Evolutionary conservation across 2,888 invertebrate species (phyloP).

Genomic region (Agonopterix heracliana): DNA sequence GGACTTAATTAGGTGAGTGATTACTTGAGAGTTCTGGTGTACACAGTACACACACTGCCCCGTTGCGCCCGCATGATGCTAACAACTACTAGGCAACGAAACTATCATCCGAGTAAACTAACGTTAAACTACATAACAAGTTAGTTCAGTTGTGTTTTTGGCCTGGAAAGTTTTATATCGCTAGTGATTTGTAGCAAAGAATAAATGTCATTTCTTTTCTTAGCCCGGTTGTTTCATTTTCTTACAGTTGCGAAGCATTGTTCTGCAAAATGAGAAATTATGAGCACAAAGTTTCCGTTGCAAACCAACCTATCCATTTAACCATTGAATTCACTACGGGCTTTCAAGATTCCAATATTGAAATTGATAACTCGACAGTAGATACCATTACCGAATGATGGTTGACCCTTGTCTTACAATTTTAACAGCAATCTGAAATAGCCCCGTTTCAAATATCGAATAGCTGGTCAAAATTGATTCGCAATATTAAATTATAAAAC

Average conservation of each 20-base stretch:
- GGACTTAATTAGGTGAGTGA: background rate
- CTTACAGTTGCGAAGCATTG: conserved; percentile 1
- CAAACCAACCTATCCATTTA: too few relatives aligned
- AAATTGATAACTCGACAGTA: conserved; percentile 5
- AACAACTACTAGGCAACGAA: background rate
- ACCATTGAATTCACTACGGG: conserved; percentile 2
- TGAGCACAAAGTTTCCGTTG: background rate
- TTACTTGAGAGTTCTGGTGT: conserved; percentile 3
- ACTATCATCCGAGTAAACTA: background rate
- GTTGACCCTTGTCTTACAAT: conserved; percentile 46
- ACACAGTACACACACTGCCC: too few relatives aligned
- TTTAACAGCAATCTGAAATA: conserved; percentile 40
- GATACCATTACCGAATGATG: conserved; percentile 19
- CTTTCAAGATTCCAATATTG: conserved; percentile 1
- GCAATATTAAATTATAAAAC: conserved; percentile 55
- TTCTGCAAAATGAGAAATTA: conserved; percentile 6
- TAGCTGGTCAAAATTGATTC: conserved; percentile 47
- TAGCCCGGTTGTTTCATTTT: conserved; percentile 1
- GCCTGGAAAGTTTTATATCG: background rate
- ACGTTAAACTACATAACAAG: too few relatives aligned
- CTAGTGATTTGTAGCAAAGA: conserved; percentile 11
- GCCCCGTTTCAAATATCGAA: conserved; percentile 43
- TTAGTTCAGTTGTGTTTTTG: too few relatives aligned
- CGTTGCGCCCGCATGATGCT: conserved; percentile 4
- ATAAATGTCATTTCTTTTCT: conserved; percentile 12